Evolutionary conservation across 2,888 invertebrate species (phyloP).

Genomic region (Panzeria rudis): DNA sequence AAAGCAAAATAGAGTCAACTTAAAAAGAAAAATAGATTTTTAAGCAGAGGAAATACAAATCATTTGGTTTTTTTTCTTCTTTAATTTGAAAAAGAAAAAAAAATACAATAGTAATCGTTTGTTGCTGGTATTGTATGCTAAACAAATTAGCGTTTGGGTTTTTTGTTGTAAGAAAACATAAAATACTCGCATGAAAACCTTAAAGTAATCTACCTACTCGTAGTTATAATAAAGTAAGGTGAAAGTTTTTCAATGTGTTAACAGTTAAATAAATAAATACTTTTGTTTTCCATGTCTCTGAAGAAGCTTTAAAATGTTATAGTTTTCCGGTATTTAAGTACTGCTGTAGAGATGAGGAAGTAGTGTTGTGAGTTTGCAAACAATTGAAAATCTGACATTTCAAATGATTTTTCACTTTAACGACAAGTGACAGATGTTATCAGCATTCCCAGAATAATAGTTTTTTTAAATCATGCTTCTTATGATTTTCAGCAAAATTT

Average conservation of each 20-base stretch:
- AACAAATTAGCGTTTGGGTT: slow-evolving; percentile 56
- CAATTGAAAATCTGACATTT: not conserved
- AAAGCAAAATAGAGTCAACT: slow-evolving; percentile 14
- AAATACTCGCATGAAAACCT: slow-evolving; percentile 7
- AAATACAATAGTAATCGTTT: slow-evolving; percentile 2
- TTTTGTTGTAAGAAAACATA: slow-evolving; percentile 30
- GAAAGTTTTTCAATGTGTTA: slow-evolving; percentile 56
- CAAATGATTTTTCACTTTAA: not conserved
- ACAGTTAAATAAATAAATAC: slow-evolving; percentile 26
- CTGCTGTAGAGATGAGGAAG: not conserved
- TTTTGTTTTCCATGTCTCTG: slow-evolving; percentile 7
- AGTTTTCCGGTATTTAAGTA: slow-evolving; percentile 54
- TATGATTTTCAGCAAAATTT: not conserved
- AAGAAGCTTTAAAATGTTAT: slow-evolving; percentile 27
- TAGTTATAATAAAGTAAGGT: slow-evolving; percentile 18
- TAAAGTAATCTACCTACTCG: not conserved
- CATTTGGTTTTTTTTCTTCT: slow-evolving; percentile 43
- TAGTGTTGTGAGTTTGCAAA: not conserved
- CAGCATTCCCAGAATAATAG: not conserved
- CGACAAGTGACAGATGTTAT: not conserved
- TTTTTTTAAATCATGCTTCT: not conserved
- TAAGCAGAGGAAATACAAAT: slow-evolving; percentile 54
- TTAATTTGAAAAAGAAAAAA: slow-evolving; percentile 32
- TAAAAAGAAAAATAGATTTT: not conserved
- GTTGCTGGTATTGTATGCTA: slow-evolving; percentile 46